These are phyloP conservation scores for Sebastes hubbsi DNA, from an alignment of 2,797 vertebrate genomes.

Conservation along the genomic window DNA sequence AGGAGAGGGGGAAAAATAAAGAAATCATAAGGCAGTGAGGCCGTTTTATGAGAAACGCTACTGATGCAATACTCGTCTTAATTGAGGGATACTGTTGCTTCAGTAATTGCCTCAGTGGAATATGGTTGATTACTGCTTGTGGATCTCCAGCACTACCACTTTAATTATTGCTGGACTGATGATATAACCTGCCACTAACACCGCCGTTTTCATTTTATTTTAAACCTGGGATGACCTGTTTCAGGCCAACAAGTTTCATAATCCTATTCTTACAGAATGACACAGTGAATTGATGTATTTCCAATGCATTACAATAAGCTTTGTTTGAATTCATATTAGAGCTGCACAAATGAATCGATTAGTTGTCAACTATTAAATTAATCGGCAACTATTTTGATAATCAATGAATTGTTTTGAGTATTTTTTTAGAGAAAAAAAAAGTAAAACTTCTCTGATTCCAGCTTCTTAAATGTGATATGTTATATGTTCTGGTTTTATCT, in stretches of 20 bases:
- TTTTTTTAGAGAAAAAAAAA: no score
- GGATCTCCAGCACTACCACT: not conserved
- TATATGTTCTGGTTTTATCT: no score
- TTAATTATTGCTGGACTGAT: conserved; percentile 3
- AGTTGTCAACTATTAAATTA: no score
- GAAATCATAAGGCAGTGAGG: not conserved
- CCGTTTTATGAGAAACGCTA: not conserved
- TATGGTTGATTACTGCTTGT: conserved; percentile 1
- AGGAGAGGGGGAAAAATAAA: not conserved
- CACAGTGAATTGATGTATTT: not conserved
- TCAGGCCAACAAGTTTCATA: not conserved
- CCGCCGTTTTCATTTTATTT: not conserved
- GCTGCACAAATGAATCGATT: no score
- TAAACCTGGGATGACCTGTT: not conserved
- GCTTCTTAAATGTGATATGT: no score
- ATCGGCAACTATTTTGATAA: no score
- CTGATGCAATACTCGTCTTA: not conserved
- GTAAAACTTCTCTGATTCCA: no score
- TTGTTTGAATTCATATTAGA: not conserved
- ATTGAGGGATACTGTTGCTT: not conserved
- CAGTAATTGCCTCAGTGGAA: conserved; percentile 6
- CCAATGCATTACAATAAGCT: not conserved
- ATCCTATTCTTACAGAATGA: not conserved
- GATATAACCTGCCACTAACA: conserved; percentile 2
- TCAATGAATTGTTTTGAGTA: no score